These are phyloP conservation scores for Sebastes itinus DNA, from an alignment of 2,797 vertebrate genomes.

Conservation along the genomic window DNA sequence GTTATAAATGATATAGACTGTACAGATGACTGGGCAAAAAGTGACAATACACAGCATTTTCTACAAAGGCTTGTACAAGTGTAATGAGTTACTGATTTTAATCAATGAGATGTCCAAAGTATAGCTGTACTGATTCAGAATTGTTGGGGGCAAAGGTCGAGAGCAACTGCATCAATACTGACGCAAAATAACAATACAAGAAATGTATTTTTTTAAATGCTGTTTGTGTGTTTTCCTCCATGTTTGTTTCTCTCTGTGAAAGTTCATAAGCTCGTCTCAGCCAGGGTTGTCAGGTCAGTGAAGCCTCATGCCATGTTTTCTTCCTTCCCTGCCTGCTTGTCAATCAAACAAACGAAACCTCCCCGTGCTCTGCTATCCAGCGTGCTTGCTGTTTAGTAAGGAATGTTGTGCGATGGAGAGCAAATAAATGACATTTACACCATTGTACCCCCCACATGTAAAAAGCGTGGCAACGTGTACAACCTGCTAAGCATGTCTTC, in stretches of 20 bases:
- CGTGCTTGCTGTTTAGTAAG: slow-evolving; percentile 3
- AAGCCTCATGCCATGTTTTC: neutral
- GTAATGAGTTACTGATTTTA: slow-evolving; percentile 21
- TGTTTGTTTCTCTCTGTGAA: slow-evolving; percentile 18
- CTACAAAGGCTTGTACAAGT: neutral
- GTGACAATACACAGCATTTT: neutral
- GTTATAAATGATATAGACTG: neutral
- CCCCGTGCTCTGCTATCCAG: neutral
- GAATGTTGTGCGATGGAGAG: neutral
- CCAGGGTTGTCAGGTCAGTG: slow-evolving; percentile 14
- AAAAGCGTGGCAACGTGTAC: neutral
- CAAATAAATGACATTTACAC: slow-evolving; percentile 9
- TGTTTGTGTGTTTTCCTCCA: neutral
- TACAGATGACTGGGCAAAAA: neutral
- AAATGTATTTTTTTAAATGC: slow-evolving; percentile 1
- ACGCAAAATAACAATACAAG: neutral
- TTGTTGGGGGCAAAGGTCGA: neutral
- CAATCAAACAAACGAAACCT: slow-evolving; percentile 18
- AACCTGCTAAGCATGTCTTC: neutral
- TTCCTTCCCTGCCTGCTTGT: neutral
- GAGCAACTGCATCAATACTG: neutral
- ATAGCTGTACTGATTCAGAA: neutral
- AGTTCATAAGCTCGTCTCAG: slow-evolving; percentile 17
- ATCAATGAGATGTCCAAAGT: slow-evolving; percentile 19
- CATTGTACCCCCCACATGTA: neutral